A percentile compares a stretch with the other conserved stretches of the same genome.
Evolutionary conservation across 2,797 vertebrate species (phyloP).

Genomic region (Sternotherus odoratus): DNA sequence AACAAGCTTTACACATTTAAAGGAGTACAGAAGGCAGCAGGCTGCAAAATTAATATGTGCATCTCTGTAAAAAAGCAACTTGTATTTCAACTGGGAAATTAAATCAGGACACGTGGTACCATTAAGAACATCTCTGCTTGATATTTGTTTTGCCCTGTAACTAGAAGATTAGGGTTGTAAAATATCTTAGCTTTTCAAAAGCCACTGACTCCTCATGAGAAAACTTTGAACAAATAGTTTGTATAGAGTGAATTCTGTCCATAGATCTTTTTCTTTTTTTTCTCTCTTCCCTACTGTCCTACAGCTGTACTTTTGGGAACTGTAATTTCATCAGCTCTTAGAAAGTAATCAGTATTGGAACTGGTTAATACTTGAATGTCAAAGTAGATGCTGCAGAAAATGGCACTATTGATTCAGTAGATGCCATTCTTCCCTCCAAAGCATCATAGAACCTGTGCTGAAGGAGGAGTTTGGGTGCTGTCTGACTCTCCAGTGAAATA

Average conservation of each 20-base stretch:
- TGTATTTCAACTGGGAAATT: background rate
- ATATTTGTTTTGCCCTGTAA: constrained; percentile 21
- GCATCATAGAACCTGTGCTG: constrained; percentile 7
- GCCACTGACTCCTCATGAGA: background rate
- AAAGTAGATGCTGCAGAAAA: constrained; percentile 39
- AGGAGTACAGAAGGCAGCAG: background rate
- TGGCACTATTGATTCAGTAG: constrained; percentile 39
- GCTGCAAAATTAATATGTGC: background rate
- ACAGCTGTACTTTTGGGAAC: background rate
- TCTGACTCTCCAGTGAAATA: background rate
- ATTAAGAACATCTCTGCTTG: background rate
- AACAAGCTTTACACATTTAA: background rate
- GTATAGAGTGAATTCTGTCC: background rate
- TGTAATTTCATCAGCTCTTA: constrained; percentile 30
- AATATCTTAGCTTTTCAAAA: constrained; percentile 30
- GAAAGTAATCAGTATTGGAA: constrained; percentile 17
- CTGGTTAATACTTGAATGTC: background rate
- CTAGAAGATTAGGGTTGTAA: constrained; percentile 27
- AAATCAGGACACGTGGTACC: background rate
- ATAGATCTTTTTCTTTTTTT: background rate
- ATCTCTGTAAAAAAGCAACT: background rate
- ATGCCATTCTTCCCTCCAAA: background rate
- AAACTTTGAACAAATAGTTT: background rate
- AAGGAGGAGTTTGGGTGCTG: background rate
- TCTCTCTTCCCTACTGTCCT: background rate